A percentile compares a stretch with the other conserved stretches of the same genome.
phyloP scores from a whole-genome alignment of 2,113 vertebrate genomes.

The Leiothrix lutea region DNA sequence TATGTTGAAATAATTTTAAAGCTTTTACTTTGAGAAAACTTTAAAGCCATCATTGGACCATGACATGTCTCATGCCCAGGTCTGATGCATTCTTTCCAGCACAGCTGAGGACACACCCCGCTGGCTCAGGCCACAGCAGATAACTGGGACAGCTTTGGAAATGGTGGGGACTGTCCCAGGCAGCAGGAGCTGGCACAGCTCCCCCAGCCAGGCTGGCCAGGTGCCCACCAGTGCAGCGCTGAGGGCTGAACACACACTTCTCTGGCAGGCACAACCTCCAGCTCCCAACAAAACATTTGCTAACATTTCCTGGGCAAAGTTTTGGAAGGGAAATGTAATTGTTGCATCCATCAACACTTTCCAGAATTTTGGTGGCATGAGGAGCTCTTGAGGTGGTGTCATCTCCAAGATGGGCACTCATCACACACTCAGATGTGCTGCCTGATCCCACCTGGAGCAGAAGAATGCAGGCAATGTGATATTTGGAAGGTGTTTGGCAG shows the following conservation, averaged over 20 bases:
- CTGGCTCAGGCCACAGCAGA: constrained; percentile 20
- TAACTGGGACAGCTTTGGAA: neutral
- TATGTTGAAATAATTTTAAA: neutral
- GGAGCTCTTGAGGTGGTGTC: neutral
- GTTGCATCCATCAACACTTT: neutral
- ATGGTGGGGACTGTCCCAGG: neutral
- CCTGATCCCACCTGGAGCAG: neutral
- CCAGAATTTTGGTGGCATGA: rapidly evolving
- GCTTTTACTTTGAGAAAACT: neutral
- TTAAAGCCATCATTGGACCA: neutral
- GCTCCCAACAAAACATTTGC: neutral
- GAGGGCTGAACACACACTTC: neutral
- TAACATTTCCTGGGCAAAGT: constrained; percentile 1
- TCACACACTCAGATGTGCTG: rapidly evolving
- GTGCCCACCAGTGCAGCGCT: rapidly evolving
- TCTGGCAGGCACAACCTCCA: neutral
- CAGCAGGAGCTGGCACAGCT: constrained; percentile 14
- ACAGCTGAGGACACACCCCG: neutral
- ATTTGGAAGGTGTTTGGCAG: neutral
- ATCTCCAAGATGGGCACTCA: rapidly evolving
- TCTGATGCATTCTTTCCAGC: neutral
- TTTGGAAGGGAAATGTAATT: neutral
- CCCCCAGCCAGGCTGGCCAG: constrained; percentile 12
- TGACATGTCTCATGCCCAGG: neutral
- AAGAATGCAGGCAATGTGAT: neutral